These are phyloP conservation scores for Mercenaria mercenaria DNA, from an alignment of 1,140 invertebrate species.

Conservation along the genomic window DNA sequence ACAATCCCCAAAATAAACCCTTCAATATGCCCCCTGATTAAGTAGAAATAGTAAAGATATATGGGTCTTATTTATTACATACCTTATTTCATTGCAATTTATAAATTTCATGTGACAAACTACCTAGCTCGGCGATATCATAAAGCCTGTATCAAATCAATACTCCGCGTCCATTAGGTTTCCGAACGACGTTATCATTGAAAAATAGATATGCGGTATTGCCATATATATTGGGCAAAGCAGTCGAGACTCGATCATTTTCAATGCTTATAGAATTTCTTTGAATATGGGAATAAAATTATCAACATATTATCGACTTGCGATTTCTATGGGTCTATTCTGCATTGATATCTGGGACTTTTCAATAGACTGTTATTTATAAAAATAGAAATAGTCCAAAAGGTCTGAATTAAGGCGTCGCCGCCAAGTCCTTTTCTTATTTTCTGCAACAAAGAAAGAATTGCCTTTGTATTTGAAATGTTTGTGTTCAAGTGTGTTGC, in stretches of 20 bases:
- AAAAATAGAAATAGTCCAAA: constrained; percentile 21
- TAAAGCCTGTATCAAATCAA: constrained; percentile 61
- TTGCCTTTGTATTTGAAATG: neutral
- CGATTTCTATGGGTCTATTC: constrained; percentile 49
- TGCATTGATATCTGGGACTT: constrained; percentile 31
- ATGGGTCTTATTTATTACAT: constrained; percentile 54
- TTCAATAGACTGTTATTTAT: constrained; percentile 22
- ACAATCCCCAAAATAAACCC: constrained; percentile 59
- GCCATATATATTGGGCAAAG: constrained; percentile 50
- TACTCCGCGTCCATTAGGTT: neutral
- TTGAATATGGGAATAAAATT: constrained; percentile 68
- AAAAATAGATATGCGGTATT: constrained; percentile 28
- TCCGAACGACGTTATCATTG: constrained; percentile 53
- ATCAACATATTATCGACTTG: constrained; percentile 62
- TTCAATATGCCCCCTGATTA: constrained; percentile 51
- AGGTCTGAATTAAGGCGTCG: neutral
- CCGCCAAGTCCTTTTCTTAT: neutral
- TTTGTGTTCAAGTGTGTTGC: neutral
- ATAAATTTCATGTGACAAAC: constrained; percentile 68
- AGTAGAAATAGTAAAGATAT: constrained; percentile 61
- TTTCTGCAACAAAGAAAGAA: neutral
- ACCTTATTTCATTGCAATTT: constrained; percentile 67
- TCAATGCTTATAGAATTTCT: constrained; percentile 60
- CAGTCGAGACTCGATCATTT: constrained; percentile 35
- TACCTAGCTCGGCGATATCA: constrained; percentile 30